Evolutionary conservation across 2,888 invertebrate genomes (phyloP).

Genomic region (Limnephilus auricula): DNA sequence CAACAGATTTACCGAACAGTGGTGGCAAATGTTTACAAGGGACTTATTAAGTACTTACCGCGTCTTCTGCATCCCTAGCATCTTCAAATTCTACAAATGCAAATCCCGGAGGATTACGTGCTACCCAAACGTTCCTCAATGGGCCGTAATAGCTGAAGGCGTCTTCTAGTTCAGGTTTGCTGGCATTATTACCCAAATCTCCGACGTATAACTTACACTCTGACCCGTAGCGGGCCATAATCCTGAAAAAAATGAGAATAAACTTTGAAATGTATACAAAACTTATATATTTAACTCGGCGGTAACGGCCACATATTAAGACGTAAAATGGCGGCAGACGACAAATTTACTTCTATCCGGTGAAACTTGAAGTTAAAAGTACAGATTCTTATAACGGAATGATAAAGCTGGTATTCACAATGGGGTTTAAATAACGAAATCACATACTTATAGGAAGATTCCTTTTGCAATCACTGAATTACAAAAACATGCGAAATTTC

Average conservation of each 20-base stretch:
- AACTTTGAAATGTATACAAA: background rate
- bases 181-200: conserved; percentile 93
- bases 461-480: conserved; percentile 25
- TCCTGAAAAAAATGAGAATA: conserved; percentile 67
- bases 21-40: background rate
- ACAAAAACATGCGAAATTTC: conserved; percentile 36
- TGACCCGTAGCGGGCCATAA: conserved; percentile 86
- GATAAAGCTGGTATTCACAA: background rate
- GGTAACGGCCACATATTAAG: background rate
- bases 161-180: conserved; percentile 95
- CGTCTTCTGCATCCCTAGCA: conserved; percentile 94
- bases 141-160: conserved; percentile 96
- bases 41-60: conserved; percentile 78
- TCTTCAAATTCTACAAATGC: conserved; percentile 97
- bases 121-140: conserved; percentile 97
- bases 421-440: background rate
- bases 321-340: conserved; percentile 41
- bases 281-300: background rate
- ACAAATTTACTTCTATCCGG: background rate
- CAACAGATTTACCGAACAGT: background rate
- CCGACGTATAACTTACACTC: conserved; percentile 98
- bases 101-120: conserved; percentile 96
- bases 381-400: background rate
- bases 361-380: background rate
- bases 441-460: conserved; percentile 3